phyloP scores from a whole-genome alignment of 2,113 vertebrate species.

The Malurus cyaneus region DNA sequence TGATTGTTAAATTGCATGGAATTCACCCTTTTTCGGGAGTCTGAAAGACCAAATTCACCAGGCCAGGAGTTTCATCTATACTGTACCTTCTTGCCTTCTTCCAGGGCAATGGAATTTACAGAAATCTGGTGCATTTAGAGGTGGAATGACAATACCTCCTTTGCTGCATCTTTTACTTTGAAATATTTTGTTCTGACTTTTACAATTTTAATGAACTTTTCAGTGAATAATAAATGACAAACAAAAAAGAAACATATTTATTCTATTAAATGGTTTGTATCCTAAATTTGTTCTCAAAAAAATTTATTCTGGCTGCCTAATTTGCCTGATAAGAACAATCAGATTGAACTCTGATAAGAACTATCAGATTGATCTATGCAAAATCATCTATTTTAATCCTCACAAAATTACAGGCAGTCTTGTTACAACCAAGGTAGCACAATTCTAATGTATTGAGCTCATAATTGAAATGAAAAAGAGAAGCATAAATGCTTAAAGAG shows the following conservation, averaged over 20 bases:
- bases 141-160: background rate
- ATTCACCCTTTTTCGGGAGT: background rate
- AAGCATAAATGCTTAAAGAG: background rate
- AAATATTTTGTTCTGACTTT: background rate
- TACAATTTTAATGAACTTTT: constrained; percentile 25
- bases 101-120: background rate
- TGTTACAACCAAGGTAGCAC: background rate
- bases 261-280: background rate
- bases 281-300: background rate
- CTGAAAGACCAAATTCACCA: background rate
- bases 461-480: background rate
- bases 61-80: background rate
- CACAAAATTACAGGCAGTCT: background rate
- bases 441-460: background rate
- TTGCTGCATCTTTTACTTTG: background rate
- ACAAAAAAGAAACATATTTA: constrained; percentile 30
- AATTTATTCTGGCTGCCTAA: background rate
- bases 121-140: background rate
- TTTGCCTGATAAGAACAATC: background rate
- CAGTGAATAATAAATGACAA: constrained; percentile 34
- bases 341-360: background rate
- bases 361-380: background rate
- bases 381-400: background rate
- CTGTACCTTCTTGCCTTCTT: background rate
- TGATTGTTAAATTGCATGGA: background rate